Percentiles rank a stretch among this genome's conserved stretches.
Conservation (phyloP, 2,888 invertebrate genomes). For the Neoitamus cyanurus region DNA sequence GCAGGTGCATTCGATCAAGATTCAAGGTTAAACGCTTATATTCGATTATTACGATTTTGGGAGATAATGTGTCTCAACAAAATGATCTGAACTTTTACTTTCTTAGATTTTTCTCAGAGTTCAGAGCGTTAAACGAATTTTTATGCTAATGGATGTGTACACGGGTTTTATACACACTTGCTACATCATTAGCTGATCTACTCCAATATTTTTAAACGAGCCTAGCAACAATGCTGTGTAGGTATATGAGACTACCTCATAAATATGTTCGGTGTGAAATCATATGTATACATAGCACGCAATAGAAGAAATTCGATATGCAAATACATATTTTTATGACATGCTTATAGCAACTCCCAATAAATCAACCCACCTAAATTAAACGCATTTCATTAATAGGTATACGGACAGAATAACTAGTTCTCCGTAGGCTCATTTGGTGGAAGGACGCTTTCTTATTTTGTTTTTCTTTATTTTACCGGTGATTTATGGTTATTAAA, state of each 20-base stretch:
- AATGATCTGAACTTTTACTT: neutral
- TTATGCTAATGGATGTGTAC: neutral
- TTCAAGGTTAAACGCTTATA: neutral
- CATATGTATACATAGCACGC: too few species aligned
- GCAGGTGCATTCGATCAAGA: neutral
- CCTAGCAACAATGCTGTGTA: too few species aligned
- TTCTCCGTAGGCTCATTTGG: neutral
- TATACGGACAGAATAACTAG: neutral
- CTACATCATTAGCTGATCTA: neutral
- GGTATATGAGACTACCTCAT: too few species aligned
- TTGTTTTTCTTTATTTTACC: neutral
- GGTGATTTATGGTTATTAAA: neutral
- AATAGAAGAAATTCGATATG: too few species aligned
- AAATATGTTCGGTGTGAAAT: too few species aligned
- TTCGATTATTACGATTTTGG: neutral
- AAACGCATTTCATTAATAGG: neutral
- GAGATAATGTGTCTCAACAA: neutral
- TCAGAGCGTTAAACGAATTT: neutral
- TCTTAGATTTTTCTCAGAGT: neutral
- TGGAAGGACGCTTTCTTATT: neutral
- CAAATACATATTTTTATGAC: too few species aligned
- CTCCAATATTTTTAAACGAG: neutral
- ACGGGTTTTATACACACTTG: neutral
- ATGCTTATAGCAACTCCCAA: too few species aligned
- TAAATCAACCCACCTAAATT: neutral